Percentiles rank a stretch among this genome's conserved stretches.
phyloP scores from a whole-genome alignment of 2,888 invertebrate genomes.

The Eucera pruinosa region DNA sequence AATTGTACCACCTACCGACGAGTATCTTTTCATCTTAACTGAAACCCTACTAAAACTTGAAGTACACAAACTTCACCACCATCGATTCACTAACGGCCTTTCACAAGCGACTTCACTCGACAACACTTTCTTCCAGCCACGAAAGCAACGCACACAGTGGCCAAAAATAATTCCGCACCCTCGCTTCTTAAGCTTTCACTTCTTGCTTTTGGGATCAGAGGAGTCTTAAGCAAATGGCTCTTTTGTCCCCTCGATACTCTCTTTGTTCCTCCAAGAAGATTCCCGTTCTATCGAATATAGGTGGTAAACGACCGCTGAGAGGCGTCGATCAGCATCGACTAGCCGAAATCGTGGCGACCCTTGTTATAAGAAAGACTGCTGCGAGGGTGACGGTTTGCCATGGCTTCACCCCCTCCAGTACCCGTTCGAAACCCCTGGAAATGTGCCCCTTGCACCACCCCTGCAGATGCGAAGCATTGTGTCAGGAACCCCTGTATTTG shows the following conservation, averaged over 20 bases:
- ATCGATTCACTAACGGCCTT: slow-evolving; percentile 10
- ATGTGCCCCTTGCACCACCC: slow-evolving; percentile 47
- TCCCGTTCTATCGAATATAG: neutral
- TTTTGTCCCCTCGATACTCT: neutral
- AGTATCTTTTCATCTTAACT: slow-evolving; percentile 77
- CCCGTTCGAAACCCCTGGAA: slow-evolving; percentile 43
- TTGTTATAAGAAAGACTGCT: slow-evolving; percentile 28
- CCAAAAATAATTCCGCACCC: slow-evolving; percentile 21
- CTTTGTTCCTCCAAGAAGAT: neutral
- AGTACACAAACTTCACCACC: neutral
- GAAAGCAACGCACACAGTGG: neutral
- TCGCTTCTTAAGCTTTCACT: neutral
- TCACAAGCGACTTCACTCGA: neutral
- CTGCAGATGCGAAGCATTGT: slow-evolving; percentile 65
- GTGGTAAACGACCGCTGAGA: slow-evolving; percentile 48
- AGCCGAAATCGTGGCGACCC: slow-evolving; percentile 42
- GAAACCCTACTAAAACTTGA: neutral
- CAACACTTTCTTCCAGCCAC: neutral
- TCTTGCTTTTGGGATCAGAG: neutral
- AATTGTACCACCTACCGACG: slow-evolving; percentile 76
- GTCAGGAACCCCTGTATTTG: slow-evolving; percentile 67
- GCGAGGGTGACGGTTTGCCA: slow-evolving; percentile 64
- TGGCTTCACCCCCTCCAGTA: slow-evolving; percentile 47
- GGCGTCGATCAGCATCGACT: slow-evolving; percentile 58
- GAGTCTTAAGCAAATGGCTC: slow-evolving; percentile 1